phyloP scores from a whole-genome alignment of 2,888 invertebrate species.

The Tubiluchus corallicola region DNA sequence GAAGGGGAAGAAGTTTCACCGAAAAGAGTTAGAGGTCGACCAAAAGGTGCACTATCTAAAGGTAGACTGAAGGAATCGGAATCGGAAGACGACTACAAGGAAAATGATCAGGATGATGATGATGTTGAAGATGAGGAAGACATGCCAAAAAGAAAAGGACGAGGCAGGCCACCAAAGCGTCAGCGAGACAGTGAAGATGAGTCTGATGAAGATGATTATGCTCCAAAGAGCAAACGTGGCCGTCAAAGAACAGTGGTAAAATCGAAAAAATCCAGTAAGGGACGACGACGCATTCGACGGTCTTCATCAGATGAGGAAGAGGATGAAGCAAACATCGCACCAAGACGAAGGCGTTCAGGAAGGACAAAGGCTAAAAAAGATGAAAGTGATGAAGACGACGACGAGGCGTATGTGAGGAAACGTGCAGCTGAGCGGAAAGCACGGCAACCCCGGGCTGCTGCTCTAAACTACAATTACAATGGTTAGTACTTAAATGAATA shows the following conservation, averaged over 20 bases:
- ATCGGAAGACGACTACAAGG: background rate
- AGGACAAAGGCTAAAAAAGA: background rate
- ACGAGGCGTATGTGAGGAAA: background rate
- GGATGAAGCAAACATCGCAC: background rate
- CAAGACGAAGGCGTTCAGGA: background rate
- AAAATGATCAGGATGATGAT: background rate
- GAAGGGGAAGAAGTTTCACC: background rate
- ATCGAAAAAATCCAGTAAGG: background rate
- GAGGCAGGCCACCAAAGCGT: background rate
- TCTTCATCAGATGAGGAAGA: background rate
- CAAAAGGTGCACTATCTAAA: background rate
- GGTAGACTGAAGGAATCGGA: background rate
- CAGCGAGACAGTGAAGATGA: slow-evolving; percentile 1
- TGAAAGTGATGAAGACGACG: background rate
- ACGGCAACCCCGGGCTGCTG: background rate
- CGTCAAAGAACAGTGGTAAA: too few species aligned
- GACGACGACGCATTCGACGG: background rate
- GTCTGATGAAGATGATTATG: background rate
- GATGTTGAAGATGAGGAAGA: background rate
- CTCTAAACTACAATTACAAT: background rate
- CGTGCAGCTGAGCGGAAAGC: background rate
- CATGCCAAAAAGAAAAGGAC: background rate
- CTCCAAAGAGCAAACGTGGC: background rate
- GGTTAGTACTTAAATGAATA: too few species aligned
- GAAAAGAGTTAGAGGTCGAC: background rate